Evolutionary conservation across 2,888 invertebrate species (phyloP).

Genomic region (Terebella lapidaria): DNA sequence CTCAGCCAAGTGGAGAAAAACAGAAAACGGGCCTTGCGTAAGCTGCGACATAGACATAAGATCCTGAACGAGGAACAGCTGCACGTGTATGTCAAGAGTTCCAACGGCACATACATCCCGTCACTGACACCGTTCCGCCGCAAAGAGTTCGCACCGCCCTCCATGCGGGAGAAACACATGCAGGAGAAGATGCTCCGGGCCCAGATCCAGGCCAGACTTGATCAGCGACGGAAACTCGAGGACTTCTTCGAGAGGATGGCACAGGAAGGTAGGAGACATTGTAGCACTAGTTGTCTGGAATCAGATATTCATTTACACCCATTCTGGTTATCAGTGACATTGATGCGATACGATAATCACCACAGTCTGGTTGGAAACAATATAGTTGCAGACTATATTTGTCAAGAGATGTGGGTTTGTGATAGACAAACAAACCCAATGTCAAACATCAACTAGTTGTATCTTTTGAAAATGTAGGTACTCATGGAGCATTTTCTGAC

Average conservation of each 20-base stretch:
- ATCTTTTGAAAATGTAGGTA: too few species aligned
- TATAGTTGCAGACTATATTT: too few species aligned
- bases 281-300: too few species aligned
- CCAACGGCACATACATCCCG: background rate
- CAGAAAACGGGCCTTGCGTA: background rate
- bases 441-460: too few species aligned
- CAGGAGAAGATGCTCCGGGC: background rate
- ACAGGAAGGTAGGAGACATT: slow-evolving; percentile 1
- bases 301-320: too few species aligned
- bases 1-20: background rate
- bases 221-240: background rate
- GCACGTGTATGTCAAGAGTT: background rate
- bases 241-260: slow-evolving; percentile 2
- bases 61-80: background rate
- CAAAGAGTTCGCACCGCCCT: background rate
- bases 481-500: too few species aligned
- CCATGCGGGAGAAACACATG: background rate
- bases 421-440: too few species aligned
- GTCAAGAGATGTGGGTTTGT: too few species aligned
- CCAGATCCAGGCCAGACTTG: background rate
- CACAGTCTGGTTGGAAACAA: too few species aligned
- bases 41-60: background rate
- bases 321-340: too few species aligned
- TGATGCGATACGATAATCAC: too few species aligned
- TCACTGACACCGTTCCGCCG: background rate